Percentiles rank a stretch among this genome's conserved stretches.
These are phyloP conservation scores for Sarcophaga rosellei DNA, from an alignment of 2,888 invertebrate species.

Conservation along the genomic window DNA sequence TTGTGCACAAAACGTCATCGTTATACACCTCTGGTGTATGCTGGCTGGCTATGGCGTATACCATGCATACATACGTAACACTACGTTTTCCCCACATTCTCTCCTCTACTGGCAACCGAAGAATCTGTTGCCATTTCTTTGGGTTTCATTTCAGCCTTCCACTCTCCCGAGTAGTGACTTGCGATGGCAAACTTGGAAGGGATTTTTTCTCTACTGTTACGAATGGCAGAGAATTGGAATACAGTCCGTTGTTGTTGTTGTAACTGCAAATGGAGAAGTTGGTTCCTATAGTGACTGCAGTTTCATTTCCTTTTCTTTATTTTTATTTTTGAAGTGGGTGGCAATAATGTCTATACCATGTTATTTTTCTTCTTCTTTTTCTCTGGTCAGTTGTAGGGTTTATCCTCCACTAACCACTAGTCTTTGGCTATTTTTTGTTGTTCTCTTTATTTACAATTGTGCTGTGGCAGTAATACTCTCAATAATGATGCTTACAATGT, in stretches of 20 bases:
- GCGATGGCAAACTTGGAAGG: conserved; percentile 56
- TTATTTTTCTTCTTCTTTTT: neutral
- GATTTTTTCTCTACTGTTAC: conserved; percentile 8
- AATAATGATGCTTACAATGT: conserved; percentile 28
- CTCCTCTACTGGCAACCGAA: neutral
- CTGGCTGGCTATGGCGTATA: conserved; percentile 15
- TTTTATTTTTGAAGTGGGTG: conserved; percentile 5
- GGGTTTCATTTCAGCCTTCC: conserved; percentile 48
- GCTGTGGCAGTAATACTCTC: conserved; percentile 19
- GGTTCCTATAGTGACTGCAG: neutral
- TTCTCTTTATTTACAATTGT: neutral
- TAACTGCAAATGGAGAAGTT: conserved; percentile 16
- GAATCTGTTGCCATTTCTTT: conserved; percentile 48
- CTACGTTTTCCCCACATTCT: too few species aligned
- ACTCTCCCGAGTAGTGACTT: conserved; percentile 28
- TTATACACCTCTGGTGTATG: conserved; percentile 74
- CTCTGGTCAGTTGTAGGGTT: conserved; percentile 40
- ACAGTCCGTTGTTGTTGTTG: neutral
- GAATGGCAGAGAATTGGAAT: conserved; percentile 14
- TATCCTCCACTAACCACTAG: neutral
- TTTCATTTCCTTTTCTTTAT: conserved; percentile 11
- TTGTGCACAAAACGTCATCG: conserved; percentile 64
- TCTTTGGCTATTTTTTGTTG: neutral
- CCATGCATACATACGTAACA: neutral
- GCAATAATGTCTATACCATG: neutral